Base-by-base conservation (phyloP, 2,888 invertebrate species). In the Leptopilina syphax region DNA sequence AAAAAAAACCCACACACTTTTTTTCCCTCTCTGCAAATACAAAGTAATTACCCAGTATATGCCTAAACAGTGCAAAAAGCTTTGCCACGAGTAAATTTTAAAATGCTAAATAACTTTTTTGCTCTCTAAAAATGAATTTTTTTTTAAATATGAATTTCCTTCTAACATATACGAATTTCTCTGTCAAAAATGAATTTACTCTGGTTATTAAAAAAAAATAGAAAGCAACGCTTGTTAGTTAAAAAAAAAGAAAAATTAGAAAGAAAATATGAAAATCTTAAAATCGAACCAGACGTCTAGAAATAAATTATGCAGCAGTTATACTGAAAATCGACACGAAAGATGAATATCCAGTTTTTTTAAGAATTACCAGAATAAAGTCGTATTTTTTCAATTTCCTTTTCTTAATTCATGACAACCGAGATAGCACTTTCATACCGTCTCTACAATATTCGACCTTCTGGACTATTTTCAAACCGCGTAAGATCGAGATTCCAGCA, bases 381-480 rank as follows among this genome's bases (percentile, higher is more conserved):
- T 54, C 24, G 70, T 63, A 18, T 63, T 63, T 63, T 63, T 63
- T 8, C 18, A 18, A 18, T 63, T 63, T 24, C 63, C 13, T 70
- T 50, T 70, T 54, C 50, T 70, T 70, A 70, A 70, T 70, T 54
- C 70, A 54, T 70, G 54, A 54, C 54, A 70, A 70, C 24, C 13
- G 27, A 47, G 24, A 54, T 27, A 70, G 50, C 70, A 70, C 70
- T 70, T 70, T 70, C 27, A 27, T 54, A 34, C 4, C 70, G 50
- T 70, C 24, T 54, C 50, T 13, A 7, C 70, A 34, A 4, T 34
- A 34, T 34, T n/a, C 70, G 34, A 70, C 70, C 54, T 70, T 70
- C 24, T 13, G 50, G 50, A 12, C 50, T 34, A 54, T 34, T 50
- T 70, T 70, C 34, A 70, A 70, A 70, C 47, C 34, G 34, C 34